Evolutionary conservation across 2,888 invertebrate species (phyloP), one percentile per base, ranked within the genome.

Genomic region (Rotaria socialis): DNA sequence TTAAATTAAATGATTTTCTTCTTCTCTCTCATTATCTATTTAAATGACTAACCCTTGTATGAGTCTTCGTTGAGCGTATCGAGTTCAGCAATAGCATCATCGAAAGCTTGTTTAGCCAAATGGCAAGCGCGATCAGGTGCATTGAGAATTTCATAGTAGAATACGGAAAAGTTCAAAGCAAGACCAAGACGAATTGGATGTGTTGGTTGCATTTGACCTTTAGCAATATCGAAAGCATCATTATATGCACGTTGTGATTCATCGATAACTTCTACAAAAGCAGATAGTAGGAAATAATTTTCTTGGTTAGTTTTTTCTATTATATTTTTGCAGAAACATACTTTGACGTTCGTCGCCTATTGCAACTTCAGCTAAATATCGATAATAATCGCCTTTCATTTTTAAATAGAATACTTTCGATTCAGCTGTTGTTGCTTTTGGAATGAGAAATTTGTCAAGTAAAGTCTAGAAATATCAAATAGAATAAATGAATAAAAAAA

Each of bases 331-430:
- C 35, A 35, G 4, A 3, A 11, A 86, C 58, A 50, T 84, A 84
- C 85, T 94, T 93, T 95, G 95, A 94, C 96, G 95, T 92, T 95
- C 95, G 92, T 97, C 96, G 92, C 97, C 97, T 92, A 96, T 96
- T 92, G 97, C 97, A 92, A 99, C 98, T 94, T 99, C 99, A 92
- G 98, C 98, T 92, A 99, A 94, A 94, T 99, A 99, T 94, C 99
- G 95, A 94, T 96, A 97, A 94, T 98, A 98, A 93, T 98, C 98
- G 91, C 98, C 98, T 93, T 98, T 98, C 98, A 98, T 98, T 94
- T 98, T 98, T 93, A 97, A 94, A 94, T 99, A 99, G 93, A 98
- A 98, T 92, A 99, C 98, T 95, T 97, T 97, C 93, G 96, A 96
- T 94, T 97, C 97, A 92, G 97, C 95, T 93, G 95, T 96, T 93